Base-by-base conservation (phyloP, 2,113 vertebrate genomes). In the Zingel zingel region DNA sequence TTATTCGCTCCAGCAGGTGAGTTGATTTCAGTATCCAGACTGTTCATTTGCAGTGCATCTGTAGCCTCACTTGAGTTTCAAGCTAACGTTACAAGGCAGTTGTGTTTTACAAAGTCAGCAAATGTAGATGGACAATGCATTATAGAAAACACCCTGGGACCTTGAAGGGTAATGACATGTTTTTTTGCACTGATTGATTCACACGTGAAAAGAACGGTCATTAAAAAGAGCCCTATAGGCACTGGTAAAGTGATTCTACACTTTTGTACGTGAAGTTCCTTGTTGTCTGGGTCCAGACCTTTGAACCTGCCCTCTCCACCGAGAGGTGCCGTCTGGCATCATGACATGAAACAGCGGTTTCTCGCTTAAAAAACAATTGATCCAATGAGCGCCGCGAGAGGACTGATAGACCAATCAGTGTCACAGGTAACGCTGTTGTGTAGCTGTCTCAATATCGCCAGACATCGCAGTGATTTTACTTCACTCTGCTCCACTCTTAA, bases 191-290 rank as follows among this genome's bases (percentile, higher is more conserved):
- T 85, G 62, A 77, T 83, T 57, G 59, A 81, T 83, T 45, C 57
- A 62, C 48, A 77, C 54, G 47, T n/a, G 6, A 48, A 10, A 48
- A 45, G 43, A 47, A 15, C n/a, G 47, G 39, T 71, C 76, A 78
- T 83, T 81, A 54, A 87, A 83, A 83, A 47, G 62, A 69, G 72
- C 82, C 63, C 67, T 77, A 43, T 45, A 77, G 75, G 45, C 47
- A 58, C 10, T 7, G 6, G n/a, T 61, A 8, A 70, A 67, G 53
- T 16, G 14, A 3, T 14, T 6, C 16, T 68, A 45, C 1, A 15
- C 25, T 66, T 69, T 1, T 36, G 2, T 18, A 19, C 45, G 45
- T 16, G 39, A 11, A 43, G 9, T 11, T 43, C 39, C 10, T 43
- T 11, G 39, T 43, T 11, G 39, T 2, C 39, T 43, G 10, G 39